Conservation (phyloP, 2,888 invertebrate genomes). For the Xylocampa areola region DNA sequence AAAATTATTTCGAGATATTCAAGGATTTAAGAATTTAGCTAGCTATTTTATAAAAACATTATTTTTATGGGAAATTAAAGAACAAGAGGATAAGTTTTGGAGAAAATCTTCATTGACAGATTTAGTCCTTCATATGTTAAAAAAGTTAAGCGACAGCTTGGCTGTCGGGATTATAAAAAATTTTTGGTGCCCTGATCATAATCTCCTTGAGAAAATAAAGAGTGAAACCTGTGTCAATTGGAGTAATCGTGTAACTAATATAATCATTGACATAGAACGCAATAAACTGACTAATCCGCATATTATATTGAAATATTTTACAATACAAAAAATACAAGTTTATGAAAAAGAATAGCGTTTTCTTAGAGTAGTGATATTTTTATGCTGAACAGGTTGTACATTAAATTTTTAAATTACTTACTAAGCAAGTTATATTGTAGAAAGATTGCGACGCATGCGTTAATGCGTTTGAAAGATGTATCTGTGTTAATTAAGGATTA, state of each 20-base stretch:
- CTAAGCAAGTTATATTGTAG: no score
- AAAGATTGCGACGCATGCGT: no score
- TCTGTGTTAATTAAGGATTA: no score
- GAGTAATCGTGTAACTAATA: constrained; percentile 67
- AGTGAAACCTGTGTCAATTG: constrained; percentile 70
- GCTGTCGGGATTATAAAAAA: constrained; percentile 64
- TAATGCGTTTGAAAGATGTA: no score
- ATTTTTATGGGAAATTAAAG: constrained; percentile 73
- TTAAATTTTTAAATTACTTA: no score
- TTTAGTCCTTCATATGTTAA: constrained; percentile 73
- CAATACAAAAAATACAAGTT: constrained; percentile 15
- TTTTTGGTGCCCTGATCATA: constrained; percentile 75
- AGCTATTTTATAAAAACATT: constrained; percentile 79
- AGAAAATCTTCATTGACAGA: constrained; percentile 66
- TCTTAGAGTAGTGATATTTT: no score
- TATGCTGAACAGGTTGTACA: no score
- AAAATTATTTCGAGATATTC: constrained; percentile 73
- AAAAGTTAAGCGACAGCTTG: constrained; percentile 68
- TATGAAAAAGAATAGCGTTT: no score
- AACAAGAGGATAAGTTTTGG: constrained; percentile 68
- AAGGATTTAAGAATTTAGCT: constrained; percentile 74
- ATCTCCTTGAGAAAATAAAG: constrained; percentile 72
- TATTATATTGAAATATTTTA: constrained; percentile 64
- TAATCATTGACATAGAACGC: constrained; percentile 68
- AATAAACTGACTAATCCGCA: constrained; percentile 60